Base-by-base conservation (phyloP, 2,797 vertebrate species). In the Sebastes minor region DNA sequence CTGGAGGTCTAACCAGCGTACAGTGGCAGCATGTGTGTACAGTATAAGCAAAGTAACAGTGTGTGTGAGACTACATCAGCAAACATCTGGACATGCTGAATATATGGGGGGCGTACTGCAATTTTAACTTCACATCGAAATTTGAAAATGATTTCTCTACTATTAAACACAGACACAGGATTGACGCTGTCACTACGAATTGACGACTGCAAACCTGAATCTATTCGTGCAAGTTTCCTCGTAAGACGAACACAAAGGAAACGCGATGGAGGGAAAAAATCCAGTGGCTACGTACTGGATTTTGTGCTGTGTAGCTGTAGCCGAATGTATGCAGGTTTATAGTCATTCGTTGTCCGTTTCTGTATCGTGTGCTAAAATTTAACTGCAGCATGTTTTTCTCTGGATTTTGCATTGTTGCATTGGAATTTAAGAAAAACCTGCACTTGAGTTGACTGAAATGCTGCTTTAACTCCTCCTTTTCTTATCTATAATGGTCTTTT, bases 1-100 rank as follows among this genome's bases (percentile, higher is more conserved):
- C 71, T 64, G 52, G 27, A 76, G 18, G 33, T 35, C 63, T 30
- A 78, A 71, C 35, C 67, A 66, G 74, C 20, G 66, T 32, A 60
- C 27, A 81, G 68, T 68, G 68, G 53, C 30, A 76, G 61, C 30
- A 42, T 76, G 38, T 10, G 52, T 61, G 14, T 33, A 72, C 33
- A 27, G 12, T 56, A 28, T 46, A 35, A 5, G 46, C 18, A 0
- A 49, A 49, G 18, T 18, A 27, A 3, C 14, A 20, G 59, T 20
- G 49, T 59, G 23, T 18, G 23, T 38, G 49, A 49, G 46, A 71
- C 22, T 2, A 53, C 20, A 72, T 64, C 70, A 27, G 46, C 13
- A 65, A 55, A 64, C 22, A 60, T 74, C 25, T 68, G 27, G n/a
- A 74, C 62, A 53, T 42, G 18, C n/a, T 38, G 18, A 33, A 53